These are phyloP conservation scores for Meandrina meandrites DNA, from an alignment of 92 coral and sea anemone genomes.

Conservation along the genomic window DNA sequence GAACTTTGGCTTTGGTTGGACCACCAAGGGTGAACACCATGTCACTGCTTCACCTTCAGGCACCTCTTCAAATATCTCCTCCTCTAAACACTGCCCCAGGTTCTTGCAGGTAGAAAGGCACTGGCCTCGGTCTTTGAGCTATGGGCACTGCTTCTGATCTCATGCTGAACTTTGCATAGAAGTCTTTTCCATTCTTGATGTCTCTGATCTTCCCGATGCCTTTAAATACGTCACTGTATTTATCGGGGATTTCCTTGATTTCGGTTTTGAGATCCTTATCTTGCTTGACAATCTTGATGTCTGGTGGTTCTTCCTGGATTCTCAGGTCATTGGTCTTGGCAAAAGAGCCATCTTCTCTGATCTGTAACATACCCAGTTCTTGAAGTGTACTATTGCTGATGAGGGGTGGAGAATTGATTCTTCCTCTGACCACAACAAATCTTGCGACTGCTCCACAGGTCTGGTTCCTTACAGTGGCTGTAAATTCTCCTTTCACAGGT, in stretches of 20 bases:
- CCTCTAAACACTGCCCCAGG: constrained; percentile 57
- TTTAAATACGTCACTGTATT: constrained; percentile 47
- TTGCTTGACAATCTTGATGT: constrained; percentile 24
- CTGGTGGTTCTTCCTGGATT: constrained; percentile 30
- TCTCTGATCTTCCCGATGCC: constrained; percentile 74
- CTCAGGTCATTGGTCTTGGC: constrained; percentile 46
- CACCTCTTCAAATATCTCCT: constrained; percentile 67
- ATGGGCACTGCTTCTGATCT: constrained; percentile 63
- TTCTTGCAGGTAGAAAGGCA: constrained; percentile 57
- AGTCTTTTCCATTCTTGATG: constrained; percentile 54
- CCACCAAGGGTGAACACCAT: constrained; percentile 75
- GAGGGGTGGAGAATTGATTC: no score
- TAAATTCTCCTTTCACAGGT: constrained; percentile 22
- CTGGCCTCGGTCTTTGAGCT: constrained; percentile 60
- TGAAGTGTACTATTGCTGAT: constrained; percentile 45
- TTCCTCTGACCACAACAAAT: constrained; percentile 48
- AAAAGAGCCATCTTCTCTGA: constrained; percentile 48
- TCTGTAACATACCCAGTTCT: constrained; percentile 53
- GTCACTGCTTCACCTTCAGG: constrained; percentile 67
- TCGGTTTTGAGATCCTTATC: constrained; percentile 3
- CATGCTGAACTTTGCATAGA: constrained; percentile 62
- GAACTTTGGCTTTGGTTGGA: constrained; percentile 72
- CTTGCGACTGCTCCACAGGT: constrained; percentile 42
- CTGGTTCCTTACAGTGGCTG: constrained; percentile 35
- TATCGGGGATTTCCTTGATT: constrained; percentile 24